A percentile compares a stretch with the other conserved stretches of the same genome.
Conservation (phyloP, 2,113 vertebrate species). For the Clarias magur region DNA sequence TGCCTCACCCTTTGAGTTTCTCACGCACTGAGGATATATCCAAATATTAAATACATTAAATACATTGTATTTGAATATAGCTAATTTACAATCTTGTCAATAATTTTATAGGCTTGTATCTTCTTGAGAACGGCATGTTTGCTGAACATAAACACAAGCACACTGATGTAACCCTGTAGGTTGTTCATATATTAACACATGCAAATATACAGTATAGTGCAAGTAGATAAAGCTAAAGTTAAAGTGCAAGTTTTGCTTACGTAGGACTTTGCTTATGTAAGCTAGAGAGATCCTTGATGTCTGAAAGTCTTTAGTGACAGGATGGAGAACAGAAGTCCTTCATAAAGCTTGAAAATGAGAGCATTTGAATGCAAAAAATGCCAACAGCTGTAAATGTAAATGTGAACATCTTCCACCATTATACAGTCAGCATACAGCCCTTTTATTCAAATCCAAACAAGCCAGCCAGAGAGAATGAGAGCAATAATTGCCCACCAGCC, state of each 20-base stretch:
- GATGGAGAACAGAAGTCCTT: not conserved
- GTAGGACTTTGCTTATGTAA: no score
- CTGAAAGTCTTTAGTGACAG: not conserved
- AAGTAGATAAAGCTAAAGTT: not conserved
- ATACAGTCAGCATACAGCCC: not conserved
- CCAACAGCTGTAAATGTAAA: not conserved
- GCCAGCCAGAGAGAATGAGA: not conserved
- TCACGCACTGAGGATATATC: no score
- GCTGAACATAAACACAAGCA: not conserved
- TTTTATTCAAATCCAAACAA: not conserved
- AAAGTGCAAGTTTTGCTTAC: not conserved
- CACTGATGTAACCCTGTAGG: not conserved
- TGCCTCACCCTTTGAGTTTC: no score
- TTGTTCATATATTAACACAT: not conserved
- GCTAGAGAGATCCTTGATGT: not conserved
- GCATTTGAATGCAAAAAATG: not conserved
- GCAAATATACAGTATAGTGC: not conserved
- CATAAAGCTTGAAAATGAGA: not conserved
- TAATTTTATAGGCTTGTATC: not conserved
- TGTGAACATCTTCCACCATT: not conserved
- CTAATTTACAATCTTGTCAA: not conserved
- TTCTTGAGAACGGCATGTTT: not conserved
- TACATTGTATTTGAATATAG: not conserved
- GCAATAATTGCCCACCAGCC: conserved; percentile 15
- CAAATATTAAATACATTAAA: no score